Percentiles rank a stretch among this genome's conserved stretches.
Conservation (phyloP, 2,113 vertebrate genomes). For the Leucosticte australis region DNA sequence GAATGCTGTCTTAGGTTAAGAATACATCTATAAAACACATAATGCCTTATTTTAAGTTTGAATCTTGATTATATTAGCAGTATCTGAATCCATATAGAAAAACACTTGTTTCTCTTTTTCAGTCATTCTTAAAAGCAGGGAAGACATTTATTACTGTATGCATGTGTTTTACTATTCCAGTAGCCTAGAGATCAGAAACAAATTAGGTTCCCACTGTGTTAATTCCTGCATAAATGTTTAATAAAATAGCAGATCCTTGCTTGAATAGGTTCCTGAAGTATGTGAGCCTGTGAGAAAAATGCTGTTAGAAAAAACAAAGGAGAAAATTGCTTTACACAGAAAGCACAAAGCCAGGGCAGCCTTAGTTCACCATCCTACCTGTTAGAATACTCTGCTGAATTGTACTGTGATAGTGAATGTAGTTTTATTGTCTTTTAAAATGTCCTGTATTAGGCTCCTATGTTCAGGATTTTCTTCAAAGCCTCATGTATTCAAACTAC, state of each 20-base stretch:
- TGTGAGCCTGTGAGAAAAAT: not conserved
- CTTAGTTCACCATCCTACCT: not conserved
- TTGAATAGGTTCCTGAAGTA: not conserved
- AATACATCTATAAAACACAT: not conserved
- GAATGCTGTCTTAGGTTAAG: not conserved
- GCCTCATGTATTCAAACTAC: not conserved
- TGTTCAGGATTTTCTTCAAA: not conserved
- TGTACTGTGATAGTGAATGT: not conserved
- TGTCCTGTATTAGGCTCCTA: not conserved
- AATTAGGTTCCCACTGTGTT: constrained; percentile 3
- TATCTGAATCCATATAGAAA: not conserved
- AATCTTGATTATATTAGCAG: not conserved
- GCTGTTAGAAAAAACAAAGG: not conserved
- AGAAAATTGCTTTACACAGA: not conserved
- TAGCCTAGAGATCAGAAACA: not conserved
- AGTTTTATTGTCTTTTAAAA: not conserved
- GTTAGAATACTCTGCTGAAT: not conserved
- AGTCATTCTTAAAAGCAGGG: not conserved
- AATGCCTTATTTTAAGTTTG: not conserved
- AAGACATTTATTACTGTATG: not conserved
- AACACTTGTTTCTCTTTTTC: not conserved
- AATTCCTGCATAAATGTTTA: constrained; percentile 6
- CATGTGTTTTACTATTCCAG: not conserved
- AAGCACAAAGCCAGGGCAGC: not conserved
- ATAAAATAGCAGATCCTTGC: not conserved